phyloP scores from a whole-genome alignment of 2,113 vertebrate species.

The Eudyptes chrysolophus region DNA sequence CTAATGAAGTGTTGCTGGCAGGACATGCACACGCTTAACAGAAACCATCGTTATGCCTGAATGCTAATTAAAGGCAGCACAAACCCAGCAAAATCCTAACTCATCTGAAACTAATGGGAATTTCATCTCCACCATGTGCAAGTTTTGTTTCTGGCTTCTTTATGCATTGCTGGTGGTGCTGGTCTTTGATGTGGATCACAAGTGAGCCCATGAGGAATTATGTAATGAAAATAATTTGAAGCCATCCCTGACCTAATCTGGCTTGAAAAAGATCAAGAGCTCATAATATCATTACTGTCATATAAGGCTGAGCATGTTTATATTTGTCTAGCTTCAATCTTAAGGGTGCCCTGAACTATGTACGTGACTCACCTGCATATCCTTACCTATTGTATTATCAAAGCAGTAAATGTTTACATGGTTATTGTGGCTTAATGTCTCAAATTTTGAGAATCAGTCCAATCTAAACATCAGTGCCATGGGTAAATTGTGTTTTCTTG shows the following conservation, averaged over 20 bases:
- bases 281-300: background rate
- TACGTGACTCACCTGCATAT: background rate
- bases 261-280: background rate
- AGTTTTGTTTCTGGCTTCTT: background rate
- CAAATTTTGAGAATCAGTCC: background rate
- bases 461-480: background rate
- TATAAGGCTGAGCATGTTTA: background rate
- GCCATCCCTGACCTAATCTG: background rate
- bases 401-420: background rate
- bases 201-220: background rate
- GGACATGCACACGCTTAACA: background rate
- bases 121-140: background rate
- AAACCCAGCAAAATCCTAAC: background rate
- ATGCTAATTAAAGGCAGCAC: constrained; percentile 4
- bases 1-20: background rate
- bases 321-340: background rate
- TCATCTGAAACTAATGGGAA: background rate
- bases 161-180: background rate
- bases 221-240: background rate
- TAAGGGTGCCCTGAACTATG: background rate
- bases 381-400: background rate
- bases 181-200: background rate
- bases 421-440: background rate
- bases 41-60: background rate
- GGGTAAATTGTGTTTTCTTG: background rate